Base-by-base conservation (phyloP, 2,113 vertebrate genomes). In the Epinephelus lanceolatus region DNA sequence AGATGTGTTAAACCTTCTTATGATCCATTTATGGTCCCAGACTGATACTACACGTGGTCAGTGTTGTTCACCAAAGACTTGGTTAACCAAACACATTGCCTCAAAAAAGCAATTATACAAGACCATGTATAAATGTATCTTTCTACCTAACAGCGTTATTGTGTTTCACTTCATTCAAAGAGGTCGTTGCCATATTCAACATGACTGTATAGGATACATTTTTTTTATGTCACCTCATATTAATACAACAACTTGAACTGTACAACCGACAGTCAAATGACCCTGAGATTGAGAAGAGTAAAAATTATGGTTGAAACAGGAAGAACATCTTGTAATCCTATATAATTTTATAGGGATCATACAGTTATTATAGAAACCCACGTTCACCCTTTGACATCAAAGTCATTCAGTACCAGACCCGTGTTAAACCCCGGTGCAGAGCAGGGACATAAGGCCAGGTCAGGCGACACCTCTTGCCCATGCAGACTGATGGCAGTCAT, bases 351-450 rank as follows among this genome's bases (percentile, higher is more conserved):
- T 23, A 27, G 8, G 49, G 25, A 61, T 65, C 18, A 66, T 23
- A 59, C 49, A 14, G 27, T 53, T 67, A 18, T 61, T 37, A 49
- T 6, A 67, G 21, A 81, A 61, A 61, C 7, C 10, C 0, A 1
- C 65, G 49, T 52, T 84, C n/a, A 45, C 12, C 25, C 12, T 81
- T 68, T 73, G 14, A 40, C 10, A 25, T 57, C 27, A 62, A 30
- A 71, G 68, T 63, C 42, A 56, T 8, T 65, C 33, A 17, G 3
- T n/a, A 13, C 72, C 11, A 51, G 27, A 42, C 3, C 21, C 6
- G 3, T 23, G 18, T 61, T 84, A 56, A 74, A 79, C 27, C 61
- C 61, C 2, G 6, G 27, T 55, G 37, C 66, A 11, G 14, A 56
- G 14, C 51, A 65, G 17, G 37, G 40, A 77, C 52, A 27, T 72